Evolutionary conservation across 2,113 vertebrate genomes (phyloP).

Genomic region (Hypanus sabinus): DNA sequence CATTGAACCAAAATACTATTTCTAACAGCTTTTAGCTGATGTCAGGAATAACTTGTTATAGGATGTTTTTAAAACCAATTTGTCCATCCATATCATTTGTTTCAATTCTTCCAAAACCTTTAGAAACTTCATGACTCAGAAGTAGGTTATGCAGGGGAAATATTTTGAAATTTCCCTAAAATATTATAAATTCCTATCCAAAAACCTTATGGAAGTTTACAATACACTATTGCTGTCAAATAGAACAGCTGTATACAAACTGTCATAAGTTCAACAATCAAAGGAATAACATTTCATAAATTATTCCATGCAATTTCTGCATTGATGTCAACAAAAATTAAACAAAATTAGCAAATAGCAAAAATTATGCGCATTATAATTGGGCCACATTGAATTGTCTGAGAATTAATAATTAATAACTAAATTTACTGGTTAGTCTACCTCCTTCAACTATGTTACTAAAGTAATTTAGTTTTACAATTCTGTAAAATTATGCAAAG

Average conservation of each 20-base stretch:
- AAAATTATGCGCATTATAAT: not conserved
- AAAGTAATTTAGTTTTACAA: not conserved
- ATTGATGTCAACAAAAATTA: not conserved
- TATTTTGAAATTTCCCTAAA: not conserved
- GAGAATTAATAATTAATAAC: not conserved
- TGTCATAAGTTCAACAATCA: not conserved
- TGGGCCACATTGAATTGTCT: not conserved
- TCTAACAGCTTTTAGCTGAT: not conserved
- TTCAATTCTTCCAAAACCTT: not conserved
- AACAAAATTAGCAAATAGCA: not conserved
- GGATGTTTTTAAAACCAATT: not conserved
- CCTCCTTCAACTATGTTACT: too few relatives aligned
- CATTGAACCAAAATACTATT: not conserved
- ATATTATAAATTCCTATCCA: not conserved
- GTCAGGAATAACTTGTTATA: not conserved
- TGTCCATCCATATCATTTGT: not conserved
- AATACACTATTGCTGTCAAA: not conserved
- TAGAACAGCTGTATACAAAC: not conserved
- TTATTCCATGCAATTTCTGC: not conserved
- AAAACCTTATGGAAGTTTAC: not conserved
- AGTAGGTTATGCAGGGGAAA: not conserved
- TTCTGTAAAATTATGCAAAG: not conserved
- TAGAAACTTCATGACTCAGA: not conserved
- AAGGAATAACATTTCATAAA: conserved; percentile 8
- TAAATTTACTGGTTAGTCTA: too few relatives aligned